Evolutionary conservation across 2,797 vertebrate species (phyloP).

Genomic region (Carcharodon carcharias): DNA sequence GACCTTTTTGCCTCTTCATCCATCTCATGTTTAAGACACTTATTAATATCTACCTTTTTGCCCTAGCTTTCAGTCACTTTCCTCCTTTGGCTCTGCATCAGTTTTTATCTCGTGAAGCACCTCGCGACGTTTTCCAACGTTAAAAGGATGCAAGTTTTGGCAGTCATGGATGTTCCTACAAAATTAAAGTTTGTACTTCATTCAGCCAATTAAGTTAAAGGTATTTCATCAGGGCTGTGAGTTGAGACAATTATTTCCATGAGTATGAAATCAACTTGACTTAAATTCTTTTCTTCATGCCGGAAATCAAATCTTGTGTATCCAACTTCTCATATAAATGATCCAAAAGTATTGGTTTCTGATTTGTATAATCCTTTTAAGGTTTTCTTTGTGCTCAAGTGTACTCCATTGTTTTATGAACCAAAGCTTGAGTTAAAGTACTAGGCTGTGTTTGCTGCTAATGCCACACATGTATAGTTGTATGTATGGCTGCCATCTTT

Average conservation of each 20-base stretch:
- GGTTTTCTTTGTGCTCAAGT: neutral
- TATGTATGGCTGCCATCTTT: too few relatives aligned
- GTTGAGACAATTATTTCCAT: neutral
- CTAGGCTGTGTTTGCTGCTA: too few relatives aligned
- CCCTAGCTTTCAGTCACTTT: neutral
- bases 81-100: neutral
- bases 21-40: neutral
- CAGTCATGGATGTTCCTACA: neutral
- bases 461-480: too few relatives aligned
- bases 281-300: neutral
- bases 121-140: neutral
- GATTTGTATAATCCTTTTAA: neutral
- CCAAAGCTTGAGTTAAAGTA: neutral
- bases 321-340: neutral
- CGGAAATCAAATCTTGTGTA: neutral
- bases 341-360: neutral
- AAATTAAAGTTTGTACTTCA: neutral
- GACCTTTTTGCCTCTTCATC: neutral
- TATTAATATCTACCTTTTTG: neutral
- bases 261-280: neutral
- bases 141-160: neutral
- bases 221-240: neutral
- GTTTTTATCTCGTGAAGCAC: neutral
- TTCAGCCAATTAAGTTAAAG: neutral
- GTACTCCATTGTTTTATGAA: neutral